Conservation (phyloP, 2,113 vertebrate species). For the Castor canadensis region DNA sequence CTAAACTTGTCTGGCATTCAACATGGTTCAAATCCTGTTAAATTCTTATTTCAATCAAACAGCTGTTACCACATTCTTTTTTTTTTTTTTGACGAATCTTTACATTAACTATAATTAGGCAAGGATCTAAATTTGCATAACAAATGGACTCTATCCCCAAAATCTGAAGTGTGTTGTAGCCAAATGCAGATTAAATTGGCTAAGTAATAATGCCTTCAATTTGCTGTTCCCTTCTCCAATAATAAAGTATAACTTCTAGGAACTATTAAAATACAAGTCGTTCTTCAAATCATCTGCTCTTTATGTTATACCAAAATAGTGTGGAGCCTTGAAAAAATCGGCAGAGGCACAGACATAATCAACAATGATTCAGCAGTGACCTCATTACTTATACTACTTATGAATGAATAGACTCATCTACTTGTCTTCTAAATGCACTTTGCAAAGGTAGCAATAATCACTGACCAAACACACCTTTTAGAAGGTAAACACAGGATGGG, state of each 20-base stretch:
- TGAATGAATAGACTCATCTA: not conserved
- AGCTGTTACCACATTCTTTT: conserved; percentile 27
- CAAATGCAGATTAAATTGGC: not conserved
- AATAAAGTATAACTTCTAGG: conserved; percentile 48
- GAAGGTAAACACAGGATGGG: not conserved
- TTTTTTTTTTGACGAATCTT: conserved; percentile 9
- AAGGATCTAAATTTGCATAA: conserved; percentile 39
- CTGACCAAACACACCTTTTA: not conserved
- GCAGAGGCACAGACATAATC: not conserved
- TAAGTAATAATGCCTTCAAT: conserved; percentile 39
- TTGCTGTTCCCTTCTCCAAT: not conserved
- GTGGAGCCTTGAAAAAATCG: conserved; percentile 53
- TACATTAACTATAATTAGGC: conserved; percentile 18
- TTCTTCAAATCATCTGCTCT: conserved; percentile 11
- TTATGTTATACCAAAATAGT: conserved; percentile 52
- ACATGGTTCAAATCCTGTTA: conserved; percentile 58
- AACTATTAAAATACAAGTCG: conserved; percentile 49
- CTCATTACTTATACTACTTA: not conserved
- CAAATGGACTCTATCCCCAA: conserved; percentile 49
- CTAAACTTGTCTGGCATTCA: conserved; percentile 39
- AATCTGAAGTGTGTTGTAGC: conserved; percentile 25
- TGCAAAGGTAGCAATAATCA: not conserved
- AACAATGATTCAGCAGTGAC: not conserved
- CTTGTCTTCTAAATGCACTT: not conserved
- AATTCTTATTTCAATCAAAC: conserved; percentile 37